These are phyloP conservation scores for Hippopotamyrus pictus DNA, from an alignment of 2,797 vertebrate species.

Conservation along the genomic window DNA sequence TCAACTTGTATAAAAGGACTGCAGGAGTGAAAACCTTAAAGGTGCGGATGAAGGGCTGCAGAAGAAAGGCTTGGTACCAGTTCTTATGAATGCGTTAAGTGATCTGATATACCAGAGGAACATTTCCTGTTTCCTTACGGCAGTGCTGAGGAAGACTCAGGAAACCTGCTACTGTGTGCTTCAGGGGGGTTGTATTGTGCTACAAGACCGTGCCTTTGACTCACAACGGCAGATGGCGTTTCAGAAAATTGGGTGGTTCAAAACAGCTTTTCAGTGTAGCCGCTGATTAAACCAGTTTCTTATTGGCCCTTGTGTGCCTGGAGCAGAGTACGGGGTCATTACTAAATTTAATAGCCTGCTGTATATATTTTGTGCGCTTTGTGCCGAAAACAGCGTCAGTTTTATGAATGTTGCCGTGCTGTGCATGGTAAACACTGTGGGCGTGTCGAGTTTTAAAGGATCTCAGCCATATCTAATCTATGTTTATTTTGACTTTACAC, in stretches of 20 bases:
- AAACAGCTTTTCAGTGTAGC: neutral
- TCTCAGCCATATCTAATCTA: neutral
- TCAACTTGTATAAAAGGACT: neutral
- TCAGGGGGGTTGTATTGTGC: neutral
- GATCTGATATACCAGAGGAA: constrained; percentile 45
- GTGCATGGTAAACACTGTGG: neutral
- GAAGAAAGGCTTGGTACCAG: neutral
- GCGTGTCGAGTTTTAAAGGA: neutral
- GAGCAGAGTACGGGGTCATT: neutral
- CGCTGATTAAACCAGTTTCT: neutral
- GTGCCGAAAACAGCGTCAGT: neutral
- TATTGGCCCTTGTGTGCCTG: neutral
- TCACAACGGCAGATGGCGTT: neutral
- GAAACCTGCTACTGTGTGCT: neutral
- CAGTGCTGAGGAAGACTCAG: constrained; percentile 36
- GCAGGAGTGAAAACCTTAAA: neutral
- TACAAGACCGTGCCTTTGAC: neutral
- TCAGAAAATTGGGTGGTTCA: neutral
- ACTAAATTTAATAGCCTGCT: neutral
- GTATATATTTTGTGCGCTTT: neutral
- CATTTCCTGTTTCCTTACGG: constrained; percentile 47
- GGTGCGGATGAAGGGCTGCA: too few relatives aligned
- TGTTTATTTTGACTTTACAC: neutral
- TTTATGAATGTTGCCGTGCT: neutral
- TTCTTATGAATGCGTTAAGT: neutral